Evolutionary conservation across 2,113 vertebrate genomes (phyloP).

Genomic region (Galbula dea): DNA sequence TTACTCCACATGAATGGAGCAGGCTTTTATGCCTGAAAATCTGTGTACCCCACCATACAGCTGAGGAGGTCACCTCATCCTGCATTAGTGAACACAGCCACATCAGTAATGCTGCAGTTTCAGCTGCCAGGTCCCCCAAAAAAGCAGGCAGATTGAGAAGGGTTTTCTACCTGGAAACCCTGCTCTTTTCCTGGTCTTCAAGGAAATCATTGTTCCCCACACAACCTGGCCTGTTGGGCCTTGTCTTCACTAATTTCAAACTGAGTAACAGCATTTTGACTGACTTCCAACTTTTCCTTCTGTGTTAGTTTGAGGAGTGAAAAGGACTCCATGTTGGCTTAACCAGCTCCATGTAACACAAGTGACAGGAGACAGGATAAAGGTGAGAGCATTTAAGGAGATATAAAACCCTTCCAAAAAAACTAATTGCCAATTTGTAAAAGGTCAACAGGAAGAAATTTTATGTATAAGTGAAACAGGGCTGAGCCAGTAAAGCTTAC

Average conservation of each 20-base stretch:
- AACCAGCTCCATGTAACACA: neutral
- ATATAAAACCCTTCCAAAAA: neutral
- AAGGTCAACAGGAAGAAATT: neutral
- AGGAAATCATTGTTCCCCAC: neutral
- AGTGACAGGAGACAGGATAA: neutral
- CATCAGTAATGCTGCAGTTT: rapidly evolving
- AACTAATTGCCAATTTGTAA: neutral
- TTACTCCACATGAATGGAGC: neutral
- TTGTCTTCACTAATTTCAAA: neutral
- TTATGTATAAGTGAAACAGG: neutral
- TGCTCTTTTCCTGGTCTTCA: neutral
- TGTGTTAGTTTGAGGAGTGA: neutral
- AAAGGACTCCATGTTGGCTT: neutral
- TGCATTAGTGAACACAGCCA: rapidly evolving
- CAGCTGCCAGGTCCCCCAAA: neutral
- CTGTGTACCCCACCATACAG: neutral
- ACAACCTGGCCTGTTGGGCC: neutral
- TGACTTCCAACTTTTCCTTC: neutral
- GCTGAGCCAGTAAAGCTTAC: neutral
- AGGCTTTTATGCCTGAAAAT: neutral
- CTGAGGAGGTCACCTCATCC: neutral
- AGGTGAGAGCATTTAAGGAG: neutral
- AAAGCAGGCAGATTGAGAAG: neutral
- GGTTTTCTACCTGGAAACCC: neutral
- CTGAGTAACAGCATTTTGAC: neutral